Percentiles rank a stretch among this genome's conserved stretches.
Evolutionary conservation across 2,113 vertebrate genomes (phyloP).

Genomic region (Coptodon rendalli): DNA sequence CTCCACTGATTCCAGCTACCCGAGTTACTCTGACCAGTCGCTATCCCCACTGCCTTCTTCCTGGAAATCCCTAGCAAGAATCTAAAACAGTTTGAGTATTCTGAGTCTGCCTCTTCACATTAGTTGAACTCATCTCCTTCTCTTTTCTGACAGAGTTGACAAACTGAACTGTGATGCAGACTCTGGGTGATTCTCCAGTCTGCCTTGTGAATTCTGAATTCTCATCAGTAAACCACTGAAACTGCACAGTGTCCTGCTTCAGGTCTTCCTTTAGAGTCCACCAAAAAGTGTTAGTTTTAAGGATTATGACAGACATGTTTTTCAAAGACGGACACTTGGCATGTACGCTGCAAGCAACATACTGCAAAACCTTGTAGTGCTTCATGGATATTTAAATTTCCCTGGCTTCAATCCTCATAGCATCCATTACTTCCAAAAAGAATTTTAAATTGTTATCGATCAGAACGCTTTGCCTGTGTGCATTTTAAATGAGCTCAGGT

Average conservation of each 20-base stretch:
- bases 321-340: neutral
- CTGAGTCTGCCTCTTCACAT: neutral
- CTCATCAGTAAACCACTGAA: neutral
- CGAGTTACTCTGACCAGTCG: neutral
- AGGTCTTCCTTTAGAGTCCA: neutral
- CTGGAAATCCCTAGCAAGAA: neutral
- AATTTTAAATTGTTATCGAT: neutral
- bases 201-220: neutral
- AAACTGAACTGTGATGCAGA: neutral
- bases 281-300: neutral
- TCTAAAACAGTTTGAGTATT: neutral
- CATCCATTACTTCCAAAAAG: neutral
- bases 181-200: neutral
- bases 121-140: neutral
- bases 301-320: neutral
- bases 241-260: neutral
- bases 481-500: neutral
- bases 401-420: neutral
- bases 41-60: neutral
- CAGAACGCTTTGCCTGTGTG: neutral
- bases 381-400: neutral
- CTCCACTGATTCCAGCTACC: neutral
- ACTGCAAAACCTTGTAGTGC: neutral
- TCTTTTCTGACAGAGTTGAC: neutral
- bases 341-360: neutral